Percentiles rank a stretch among this genome's conserved stretches.
Evolutionary conservation across 2,888 invertebrate species (phyloP).

Genomic region (Hedya salicella): DNA sequence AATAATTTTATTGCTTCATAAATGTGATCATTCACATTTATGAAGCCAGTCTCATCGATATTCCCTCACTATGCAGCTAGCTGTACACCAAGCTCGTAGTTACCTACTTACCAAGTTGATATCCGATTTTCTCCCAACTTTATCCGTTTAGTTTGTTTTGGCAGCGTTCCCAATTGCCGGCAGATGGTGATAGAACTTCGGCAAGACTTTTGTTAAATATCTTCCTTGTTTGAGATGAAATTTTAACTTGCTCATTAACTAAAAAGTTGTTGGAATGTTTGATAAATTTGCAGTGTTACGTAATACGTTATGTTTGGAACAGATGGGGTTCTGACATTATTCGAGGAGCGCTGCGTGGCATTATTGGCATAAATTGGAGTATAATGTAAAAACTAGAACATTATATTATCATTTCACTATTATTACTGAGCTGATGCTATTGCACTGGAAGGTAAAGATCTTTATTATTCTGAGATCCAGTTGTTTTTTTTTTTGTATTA

Average conservation of each 20-base stretch:
- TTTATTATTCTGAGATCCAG: not conserved
- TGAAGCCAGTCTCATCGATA: conserved; percentile 26
- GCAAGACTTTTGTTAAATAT: conserved; percentile 60
- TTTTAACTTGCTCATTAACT: conserved; percentile 50
- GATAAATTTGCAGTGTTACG: conserved; percentile 19
- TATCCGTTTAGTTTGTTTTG: conserved; percentile 64
- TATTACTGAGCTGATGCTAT: not conserved
- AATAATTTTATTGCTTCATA: not conserved
- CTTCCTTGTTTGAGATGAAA: conserved; percentile 52
- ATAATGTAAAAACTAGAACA: conserved; percentile 3
- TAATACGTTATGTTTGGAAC: not conserved
- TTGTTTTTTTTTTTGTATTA: not conserved
- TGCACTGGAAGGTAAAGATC: conserved; percentile 1
- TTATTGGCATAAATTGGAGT: not conserved
- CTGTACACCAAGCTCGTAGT: conserved; percentile 32
- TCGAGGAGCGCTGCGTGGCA: not conserved
- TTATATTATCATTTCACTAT: conserved; percentile 22
- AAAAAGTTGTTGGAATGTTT: conserved; percentile 18
- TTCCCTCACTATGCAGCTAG: conserved; percentile 17
- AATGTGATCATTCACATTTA: not conserved
- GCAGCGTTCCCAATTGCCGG: conserved; percentile 70
- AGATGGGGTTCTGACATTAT: not conserved
- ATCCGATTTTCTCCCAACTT: conserved; percentile 61
- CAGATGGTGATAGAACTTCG: conserved; percentile 68
- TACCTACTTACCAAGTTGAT: conserved; percentile 56